Evolutionary conservation across 2,888 invertebrate genomes (phyloP).

Genomic region (Platycnemis pennipes): DNA sequence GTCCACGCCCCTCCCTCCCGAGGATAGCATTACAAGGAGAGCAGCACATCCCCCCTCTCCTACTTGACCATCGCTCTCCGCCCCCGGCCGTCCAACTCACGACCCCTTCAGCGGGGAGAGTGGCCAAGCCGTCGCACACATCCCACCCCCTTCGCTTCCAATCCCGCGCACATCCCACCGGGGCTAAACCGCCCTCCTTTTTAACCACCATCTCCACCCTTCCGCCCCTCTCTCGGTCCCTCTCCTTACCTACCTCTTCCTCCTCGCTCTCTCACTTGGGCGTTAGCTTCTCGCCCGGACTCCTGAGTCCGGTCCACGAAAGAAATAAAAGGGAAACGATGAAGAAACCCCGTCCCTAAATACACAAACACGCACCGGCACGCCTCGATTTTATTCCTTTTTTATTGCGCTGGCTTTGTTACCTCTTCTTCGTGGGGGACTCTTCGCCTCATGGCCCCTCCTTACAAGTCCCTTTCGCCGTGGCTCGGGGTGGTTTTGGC

Average conservation of each 20-base stretch:
- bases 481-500: neutral
- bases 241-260: neutral
- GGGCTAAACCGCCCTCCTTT: slow-evolving; percentile 26
- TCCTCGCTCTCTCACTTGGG: neutral
- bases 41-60: slow-evolving; percentile 40
- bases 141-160: neutral
- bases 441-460: neutral
- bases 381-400: neutral
- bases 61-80: neutral
- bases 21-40: slow-evolving; percentile 60
- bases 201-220: slow-evolving; percentile 15
- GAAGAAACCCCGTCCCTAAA: slow-evolving; percentile 15
- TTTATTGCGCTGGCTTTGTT: slow-evolving; percentile 11
- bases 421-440: neutral
- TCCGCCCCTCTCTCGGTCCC: neutral
- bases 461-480: neutral
- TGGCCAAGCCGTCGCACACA: neutral
- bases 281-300: neutral
- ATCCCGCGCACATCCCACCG: neutral
- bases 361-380: slow-evolving; percentile 24
- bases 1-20: slow-evolving; percentile 36
- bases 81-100: neutral
- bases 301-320: neutral
- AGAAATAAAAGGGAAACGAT: neutral
- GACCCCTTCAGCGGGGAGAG: too few relatives aligned